Base-by-base conservation (phyloP, 1,140 invertebrate genomes). In the Rhizoglyphus robini region DNA sequence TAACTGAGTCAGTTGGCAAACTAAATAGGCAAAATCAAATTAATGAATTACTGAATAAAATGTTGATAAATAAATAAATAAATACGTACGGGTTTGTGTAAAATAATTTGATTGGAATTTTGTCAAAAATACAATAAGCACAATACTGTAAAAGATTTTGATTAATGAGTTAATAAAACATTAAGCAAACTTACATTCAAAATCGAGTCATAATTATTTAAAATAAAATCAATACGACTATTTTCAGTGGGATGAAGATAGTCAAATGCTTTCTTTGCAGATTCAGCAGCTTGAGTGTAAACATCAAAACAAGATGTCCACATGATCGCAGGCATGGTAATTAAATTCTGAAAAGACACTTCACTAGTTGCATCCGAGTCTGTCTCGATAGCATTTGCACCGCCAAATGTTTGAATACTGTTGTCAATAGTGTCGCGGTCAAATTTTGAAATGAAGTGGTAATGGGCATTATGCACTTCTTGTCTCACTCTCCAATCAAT, bases 401-500 rank as follows among this genome's bases (percentile, higher is more conserved):
- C 87, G 2, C 86, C 86, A 13, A 86, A 79, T 76, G 4, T 15
- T 32, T 32, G 8, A 32, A 60, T 29, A 32, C 36, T 11, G 13
- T 60, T 89, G 88, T 85, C 83, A 3, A 88, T 89, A 57, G 93
- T 78, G 71, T 84, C 81, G 61, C 84, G 81, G 31, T 85, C 83
- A 38, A 84, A 82, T 73, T 83, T 81, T 31, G 77, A 75, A 11
- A 85, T 82, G 20, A 93, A 73, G 20, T 82, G 75, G 60, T 79
- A 77, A 71, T 88, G 86, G 1, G 83, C 77, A 60, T 72, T 69
- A 57, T 79, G 76, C 3, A 74, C 66, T 47, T 82, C 80, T 75
- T 92, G 88, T 64, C 90, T 76, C 1, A 93, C 86, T 76, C 83
- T 80, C 68, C 88, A 81, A 70, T 91, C 87, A 25, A 82, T 75